Evolutionary conservation across 1,140 invertebrate genomes (phyloP).

Genomic region (Cecropterus lyciades): DNA sequence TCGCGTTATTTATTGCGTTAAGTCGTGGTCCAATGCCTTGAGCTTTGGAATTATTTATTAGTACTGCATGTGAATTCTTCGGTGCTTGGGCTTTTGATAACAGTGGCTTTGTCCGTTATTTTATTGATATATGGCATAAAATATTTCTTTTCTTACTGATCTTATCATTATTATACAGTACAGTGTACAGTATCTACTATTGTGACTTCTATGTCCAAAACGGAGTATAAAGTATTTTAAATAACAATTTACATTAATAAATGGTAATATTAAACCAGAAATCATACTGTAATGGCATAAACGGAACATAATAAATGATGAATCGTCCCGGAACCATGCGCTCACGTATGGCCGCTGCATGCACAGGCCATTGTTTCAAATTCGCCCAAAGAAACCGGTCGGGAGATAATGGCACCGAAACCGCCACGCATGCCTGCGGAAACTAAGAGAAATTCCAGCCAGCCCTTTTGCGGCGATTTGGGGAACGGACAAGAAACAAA

Average conservation of each 20-base stretch:
- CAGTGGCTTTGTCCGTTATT: conserved; percentile 35
- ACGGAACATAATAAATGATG: conserved; percentile 36
- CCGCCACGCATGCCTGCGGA: conserved; percentile 55
- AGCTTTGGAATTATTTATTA: conserved; percentile 40
- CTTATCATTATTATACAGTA: conserved; percentile 16
- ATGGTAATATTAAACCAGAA: conserved; percentile 23
- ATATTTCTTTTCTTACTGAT: conserved; percentile 26
- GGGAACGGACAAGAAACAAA: conserved; percentile 44
- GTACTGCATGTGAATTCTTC: conserved; percentile 53
- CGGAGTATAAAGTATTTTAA: neutral
- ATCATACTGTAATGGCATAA: conserved; percentile 25
- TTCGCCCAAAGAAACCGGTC: conserved; percentile 66
- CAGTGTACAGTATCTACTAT: neutral
- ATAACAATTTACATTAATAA: conserved; percentile 20
- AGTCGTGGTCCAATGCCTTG: conserved; percentile 57
- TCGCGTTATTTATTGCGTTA: conserved; percentile 59
- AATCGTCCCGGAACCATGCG: conserved; percentile 41
- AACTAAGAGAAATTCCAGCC: conserved; percentile 63
- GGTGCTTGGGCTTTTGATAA: conserved; percentile 45
- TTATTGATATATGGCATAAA: conserved; percentile 25
- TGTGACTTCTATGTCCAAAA: too few species aligned
- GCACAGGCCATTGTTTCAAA: conserved; percentile 62
- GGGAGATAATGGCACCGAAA: conserved; percentile 65
- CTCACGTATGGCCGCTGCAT: conserved; percentile 34
- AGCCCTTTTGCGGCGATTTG: conserved; percentile 50